Evolutionary conservation across 2,113 vertebrate species (phyloP).

Genomic region (Python bivittatus): DNA sequence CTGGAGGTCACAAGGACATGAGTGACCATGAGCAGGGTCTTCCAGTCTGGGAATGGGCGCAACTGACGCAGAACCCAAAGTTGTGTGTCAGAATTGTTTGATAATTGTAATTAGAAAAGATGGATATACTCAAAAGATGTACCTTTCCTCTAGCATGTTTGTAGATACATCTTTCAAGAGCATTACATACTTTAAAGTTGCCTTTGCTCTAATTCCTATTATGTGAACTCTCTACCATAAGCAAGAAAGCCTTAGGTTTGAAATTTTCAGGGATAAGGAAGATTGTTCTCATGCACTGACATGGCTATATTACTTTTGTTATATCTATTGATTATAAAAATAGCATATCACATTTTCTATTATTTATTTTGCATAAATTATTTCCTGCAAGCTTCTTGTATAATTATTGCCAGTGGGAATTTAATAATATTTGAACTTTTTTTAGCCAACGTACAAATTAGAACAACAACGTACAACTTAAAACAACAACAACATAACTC

Average conservation of each 20-base stretch:
- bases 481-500: not conserved
- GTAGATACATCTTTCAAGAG: not conserved
- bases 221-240: not conserved
- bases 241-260: not conserved
- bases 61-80: no score
- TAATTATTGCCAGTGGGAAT: not conserved
- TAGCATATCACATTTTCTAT: not conserved
- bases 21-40: no score
- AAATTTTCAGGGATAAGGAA: not conserved
- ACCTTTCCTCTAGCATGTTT: not conserved
- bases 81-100: not conserved
- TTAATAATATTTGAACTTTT: not conserved
- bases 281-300: not conserved
- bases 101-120: not conserved
- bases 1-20: no score
- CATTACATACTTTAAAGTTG: not conserved
- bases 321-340: not conserved
- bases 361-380: not conserved
- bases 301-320: not conserved
- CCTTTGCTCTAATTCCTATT: not conserved
- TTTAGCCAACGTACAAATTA: not conserved
- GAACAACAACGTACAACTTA: no score
- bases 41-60: no score
- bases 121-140: not conserved
- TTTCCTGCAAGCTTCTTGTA: not conserved